A percentile compares a stretch with the other conserved stretches of the same genome.
Evolutionary conservation across 1,140 invertebrate species (phyloP).

Genomic region (Atta cephalotes): DNA sequence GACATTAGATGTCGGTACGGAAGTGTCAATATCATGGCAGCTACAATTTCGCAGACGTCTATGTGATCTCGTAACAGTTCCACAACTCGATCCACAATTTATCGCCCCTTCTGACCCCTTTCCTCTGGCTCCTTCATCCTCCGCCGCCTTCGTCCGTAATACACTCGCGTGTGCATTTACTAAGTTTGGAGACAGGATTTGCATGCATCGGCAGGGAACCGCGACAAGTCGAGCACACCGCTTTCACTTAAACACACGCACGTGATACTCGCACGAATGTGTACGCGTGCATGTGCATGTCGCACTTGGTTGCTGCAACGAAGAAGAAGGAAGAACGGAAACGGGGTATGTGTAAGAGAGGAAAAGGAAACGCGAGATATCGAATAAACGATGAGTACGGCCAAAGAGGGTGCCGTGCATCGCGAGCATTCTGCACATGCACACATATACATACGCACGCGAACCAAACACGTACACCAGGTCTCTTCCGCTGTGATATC

Average conservation of each 20-base stretch:
- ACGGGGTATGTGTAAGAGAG: not conserved
- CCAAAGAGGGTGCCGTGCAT: slow-evolving; percentile 43
- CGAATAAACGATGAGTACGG: slow-evolving; percentile 57
- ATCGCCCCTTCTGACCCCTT: slow-evolving; percentile 48
- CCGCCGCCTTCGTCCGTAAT: slow-evolving; percentile 47
- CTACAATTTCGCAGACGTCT: slow-evolving; percentile 69
- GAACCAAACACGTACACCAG: not conserved
- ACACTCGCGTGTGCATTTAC: slow-evolving; percentile 72
- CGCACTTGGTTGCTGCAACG: slow-evolving; percentile 4
- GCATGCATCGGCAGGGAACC: slow-evolving; percentile 67
- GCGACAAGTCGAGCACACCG: slow-evolving; percentile 42
- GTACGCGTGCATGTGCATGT: slow-evolving; percentile 24
- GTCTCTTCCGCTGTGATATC: slow-evolving; percentile 17
- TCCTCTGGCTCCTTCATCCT: not conserved
- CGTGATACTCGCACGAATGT: not conserved
- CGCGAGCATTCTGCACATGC: not conserved
- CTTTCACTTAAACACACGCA: not conserved
- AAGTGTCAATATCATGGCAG: slow-evolving; percentile 62
- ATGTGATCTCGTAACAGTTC: slow-evolving; percentile 64
- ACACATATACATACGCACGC: not conserved
- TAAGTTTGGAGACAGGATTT: slow-evolving; percentile 75
- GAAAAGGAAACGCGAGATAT: slow-evolving; percentile 47
- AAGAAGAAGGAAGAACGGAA: slow-evolving; percentile 6
- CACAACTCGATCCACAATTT: slow-evolving; percentile 72
- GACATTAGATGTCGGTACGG: slow-evolving; percentile 54